Conservation (phyloP, 2,113 vertebrate genomes). For the Heloderma charlesbogerti region DNA sequence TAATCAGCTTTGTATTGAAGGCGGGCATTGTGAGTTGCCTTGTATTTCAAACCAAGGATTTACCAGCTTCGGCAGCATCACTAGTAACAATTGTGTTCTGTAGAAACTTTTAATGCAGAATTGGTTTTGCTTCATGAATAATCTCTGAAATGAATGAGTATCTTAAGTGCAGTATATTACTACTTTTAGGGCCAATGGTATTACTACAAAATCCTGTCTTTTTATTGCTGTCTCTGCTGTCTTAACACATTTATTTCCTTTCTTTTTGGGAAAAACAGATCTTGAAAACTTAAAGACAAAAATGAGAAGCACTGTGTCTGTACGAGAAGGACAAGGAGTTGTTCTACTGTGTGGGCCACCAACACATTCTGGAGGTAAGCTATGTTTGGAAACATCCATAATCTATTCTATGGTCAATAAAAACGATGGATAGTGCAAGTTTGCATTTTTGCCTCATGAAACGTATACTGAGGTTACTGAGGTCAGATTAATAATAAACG, state of each 20-base stretch:
- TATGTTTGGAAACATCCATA: constrained; percentile 20
- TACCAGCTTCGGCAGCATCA: neutral
- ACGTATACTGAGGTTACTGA: neutral
- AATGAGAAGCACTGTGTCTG: constrained; percentile 88
- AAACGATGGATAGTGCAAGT: neutral
- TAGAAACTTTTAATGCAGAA: neutral
- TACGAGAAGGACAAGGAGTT: constrained; percentile 94
- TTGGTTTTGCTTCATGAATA: neutral
- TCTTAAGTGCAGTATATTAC: neutral
- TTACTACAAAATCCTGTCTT: accelerated
- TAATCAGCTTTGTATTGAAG: neutral
- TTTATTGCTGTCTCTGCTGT: neutral
- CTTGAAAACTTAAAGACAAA: constrained; percentile 87
- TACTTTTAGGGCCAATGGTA: accelerated
- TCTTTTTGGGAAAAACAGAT: constrained; percentile 78
- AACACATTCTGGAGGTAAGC: constrained; percentile 88
- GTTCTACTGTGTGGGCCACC: constrained; percentile 91
- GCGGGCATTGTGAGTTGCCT: neutral
- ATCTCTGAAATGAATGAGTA: neutral
- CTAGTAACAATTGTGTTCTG: neutral
- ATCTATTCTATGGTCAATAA: neutral
- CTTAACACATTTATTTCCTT: constrained; percentile 24
- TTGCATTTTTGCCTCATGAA: neutral
- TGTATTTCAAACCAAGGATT: neutral
- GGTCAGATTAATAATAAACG: neutral